Evolutionary conservation across 2,113 vertebrate genomes (phyloP), one percentile per base, ranked within the genome.

Genomic region (Morone chrysops): DNA sequence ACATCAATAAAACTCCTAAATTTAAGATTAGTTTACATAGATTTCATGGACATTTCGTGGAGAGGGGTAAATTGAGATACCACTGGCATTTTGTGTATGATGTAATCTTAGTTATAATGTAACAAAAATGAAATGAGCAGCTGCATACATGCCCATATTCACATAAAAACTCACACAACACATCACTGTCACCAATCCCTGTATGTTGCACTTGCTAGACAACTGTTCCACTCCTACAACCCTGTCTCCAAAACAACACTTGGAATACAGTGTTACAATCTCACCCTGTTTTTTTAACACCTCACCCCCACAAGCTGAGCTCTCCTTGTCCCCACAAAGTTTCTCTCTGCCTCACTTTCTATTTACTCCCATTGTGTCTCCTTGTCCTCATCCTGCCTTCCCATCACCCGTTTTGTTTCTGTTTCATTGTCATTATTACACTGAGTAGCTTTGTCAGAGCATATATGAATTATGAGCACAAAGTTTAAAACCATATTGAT

Each of bases 271-370:
- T 47, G 65, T 63, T 38, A 47, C 45, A 47, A 10, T 71, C n/a
- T 43, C 66, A 53, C 5, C 51, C 48, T 12, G 61, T 56, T 66
- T 54, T 25, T n/a, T 65, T 43, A 38, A 66, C 61, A 65, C 38
- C 48, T 65, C 36, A 41, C 56, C 36, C n/a, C 13, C 16, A 54
- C n/a, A 66, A 54, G 48, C 50, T 67, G 12, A 65, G 25, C 62
- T 62, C 36, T 81, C 1, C 12, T 16, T 61, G 18, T 75, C 16
- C 60, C 6, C 14, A n/a, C n/a, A 11, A 25, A 41, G 43, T 51
- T 14, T 77, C 22, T 63, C 59, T 80, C 20, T n/a, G 22, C 65
- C 73, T 48, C 25, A 38, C 56, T 6, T 61, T n/a, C 17, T 54
- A 54, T 54, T 25, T 43, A 20, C 47, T 25, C 2, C 40, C 47